A percentile compares a stretch with the other conserved stretches of the same genome.
These are phyloP conservation scores for Neopelma chrysocephalum DNA, from an alignment of 2,797 vertebrate species.

Conservation along the genomic window DNA sequence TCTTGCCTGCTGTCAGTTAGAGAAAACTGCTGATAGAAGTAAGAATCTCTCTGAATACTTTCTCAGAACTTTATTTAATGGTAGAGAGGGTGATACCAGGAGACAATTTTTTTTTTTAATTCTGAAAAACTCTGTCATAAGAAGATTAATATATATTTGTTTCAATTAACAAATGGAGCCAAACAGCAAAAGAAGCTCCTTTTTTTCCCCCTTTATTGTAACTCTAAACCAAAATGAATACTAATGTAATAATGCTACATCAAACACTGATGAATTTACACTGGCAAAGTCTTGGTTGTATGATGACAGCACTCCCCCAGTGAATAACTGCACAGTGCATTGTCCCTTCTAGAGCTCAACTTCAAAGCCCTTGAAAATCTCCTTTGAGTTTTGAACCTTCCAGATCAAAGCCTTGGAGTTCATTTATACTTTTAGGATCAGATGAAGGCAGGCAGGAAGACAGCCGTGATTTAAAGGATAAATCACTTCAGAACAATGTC, in stretches of 20 bases:
- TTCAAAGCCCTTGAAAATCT: conserved; percentile 77
- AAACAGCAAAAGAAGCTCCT: background rate
- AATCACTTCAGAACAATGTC: conserved; percentile 61
- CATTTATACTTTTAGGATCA: conserved; percentile 76
- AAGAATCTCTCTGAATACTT: background rate
- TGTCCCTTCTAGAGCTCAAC: conserved; percentile 73
- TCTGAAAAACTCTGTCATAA: background rate
- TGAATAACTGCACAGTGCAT: conserved; percentile 80
- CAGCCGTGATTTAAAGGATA: conserved; percentile 65
- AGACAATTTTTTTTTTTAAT: background rate
- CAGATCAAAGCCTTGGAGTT: conserved; percentile 84
- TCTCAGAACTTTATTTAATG: background rate
- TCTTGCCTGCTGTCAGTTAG: background rate
- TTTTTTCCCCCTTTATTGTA: background rate
- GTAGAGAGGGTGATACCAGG: background rate
- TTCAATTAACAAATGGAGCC: background rate
- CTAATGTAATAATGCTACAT: conserved; percentile 34
- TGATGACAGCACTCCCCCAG: conserved; percentile 37
- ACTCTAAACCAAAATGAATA: conserved; percentile 6
- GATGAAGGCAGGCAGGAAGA: conserved; percentile 68
- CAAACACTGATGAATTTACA: conserved; percentile 58
- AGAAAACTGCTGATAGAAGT: background rate
- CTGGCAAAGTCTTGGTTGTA: conserved; percentile 18
- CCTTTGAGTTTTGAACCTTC: conserved; percentile 74
- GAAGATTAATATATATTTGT: background rate